Evolutionary conservation across 2,113 vertebrate species (phyloP).

Genomic region (Noctilio leporinus): DNA sequence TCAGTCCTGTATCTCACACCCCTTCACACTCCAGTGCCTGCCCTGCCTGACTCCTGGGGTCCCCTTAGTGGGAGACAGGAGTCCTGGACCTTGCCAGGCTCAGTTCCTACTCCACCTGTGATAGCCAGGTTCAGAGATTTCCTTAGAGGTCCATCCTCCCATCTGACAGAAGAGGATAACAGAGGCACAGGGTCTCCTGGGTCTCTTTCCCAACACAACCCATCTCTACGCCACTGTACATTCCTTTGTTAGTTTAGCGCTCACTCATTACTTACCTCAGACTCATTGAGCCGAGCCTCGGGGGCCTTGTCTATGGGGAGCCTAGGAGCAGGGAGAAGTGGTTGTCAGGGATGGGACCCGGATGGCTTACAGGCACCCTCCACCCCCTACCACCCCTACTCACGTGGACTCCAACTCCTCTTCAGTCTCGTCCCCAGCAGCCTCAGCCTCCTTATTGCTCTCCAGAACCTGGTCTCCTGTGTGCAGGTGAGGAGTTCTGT

Average conservation of each 20-base stretch:
- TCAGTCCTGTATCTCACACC: constrained; percentile 8
- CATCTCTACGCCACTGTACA: neutral
- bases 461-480: constrained; percentile 45
- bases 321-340: constrained; percentile 24
- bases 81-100: neutral
- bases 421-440: neutral
- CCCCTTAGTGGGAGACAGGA: neutral
- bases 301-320: neutral
- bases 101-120: neutral
- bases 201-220: neutral
- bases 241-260: neutral
- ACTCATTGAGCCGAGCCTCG: neutral
- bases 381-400: neutral
- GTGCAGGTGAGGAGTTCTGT: constrained; percentile 16
- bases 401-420: constrained; percentile 47
- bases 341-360: neutral
- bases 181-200: neutral
- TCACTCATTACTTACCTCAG: constrained; percentile 21
- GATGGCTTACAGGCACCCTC: neutral
- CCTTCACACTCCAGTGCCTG: neutral
- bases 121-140: neutral
- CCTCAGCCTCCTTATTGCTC: neutral
- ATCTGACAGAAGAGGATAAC: neutral
- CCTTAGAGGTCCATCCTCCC: neutral
- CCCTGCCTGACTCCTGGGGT: neutral